These are phyloP conservation scores for Astreopora myriophthalma DNA, from an alignment of 64 coral and sea anemone species.

Conservation along the genomic window DNA sequence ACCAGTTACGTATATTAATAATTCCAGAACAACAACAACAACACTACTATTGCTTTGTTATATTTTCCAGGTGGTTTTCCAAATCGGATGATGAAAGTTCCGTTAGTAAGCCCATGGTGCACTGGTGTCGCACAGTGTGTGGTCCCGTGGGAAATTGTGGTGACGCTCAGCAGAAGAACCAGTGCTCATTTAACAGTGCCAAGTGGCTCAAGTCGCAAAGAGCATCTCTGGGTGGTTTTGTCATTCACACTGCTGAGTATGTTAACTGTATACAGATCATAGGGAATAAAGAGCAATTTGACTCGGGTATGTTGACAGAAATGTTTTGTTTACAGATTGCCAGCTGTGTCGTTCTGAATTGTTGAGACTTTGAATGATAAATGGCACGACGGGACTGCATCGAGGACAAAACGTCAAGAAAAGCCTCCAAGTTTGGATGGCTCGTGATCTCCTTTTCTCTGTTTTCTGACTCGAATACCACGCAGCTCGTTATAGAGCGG, in stretches of 20 bases:
- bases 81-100: slow-evolving; percentile 35
- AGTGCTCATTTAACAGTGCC: slow-evolving; percentile 73
- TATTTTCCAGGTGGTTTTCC: slow-evolving; percentile 70
- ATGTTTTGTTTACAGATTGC: not conserved
- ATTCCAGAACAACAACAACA: too few species aligned
- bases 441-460: too few species aligned
- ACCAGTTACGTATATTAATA: too few species aligned
- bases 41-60: not conserved
- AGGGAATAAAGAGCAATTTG: slow-evolving; percentile 17
- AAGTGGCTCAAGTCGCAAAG: slow-evolving; percentile 64
- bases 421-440: too few species aligned
- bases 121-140: slow-evolving; percentile 77
- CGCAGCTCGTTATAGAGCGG: too few species aligned
- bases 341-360: not conserved
- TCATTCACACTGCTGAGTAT: slow-evolving; percentile 65
- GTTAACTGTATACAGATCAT: slow-evolving; percentile 81
- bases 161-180: slow-evolving; percentile 52
- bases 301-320: not conserved
- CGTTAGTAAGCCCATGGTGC: slow-evolving; percentile 47
- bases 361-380: too few species aligned
- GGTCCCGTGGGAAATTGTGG: slow-evolving; percentile 88
- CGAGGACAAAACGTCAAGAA: too few species aligned
- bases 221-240: slow-evolving; percentile 56
- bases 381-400: too few species aligned
- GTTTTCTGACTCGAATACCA: too few species aligned